These are phyloP conservation scores for Drosophila obscura DNA, from an alignment of 1,140 invertebrate species.

Conservation along the genomic window DNA sequence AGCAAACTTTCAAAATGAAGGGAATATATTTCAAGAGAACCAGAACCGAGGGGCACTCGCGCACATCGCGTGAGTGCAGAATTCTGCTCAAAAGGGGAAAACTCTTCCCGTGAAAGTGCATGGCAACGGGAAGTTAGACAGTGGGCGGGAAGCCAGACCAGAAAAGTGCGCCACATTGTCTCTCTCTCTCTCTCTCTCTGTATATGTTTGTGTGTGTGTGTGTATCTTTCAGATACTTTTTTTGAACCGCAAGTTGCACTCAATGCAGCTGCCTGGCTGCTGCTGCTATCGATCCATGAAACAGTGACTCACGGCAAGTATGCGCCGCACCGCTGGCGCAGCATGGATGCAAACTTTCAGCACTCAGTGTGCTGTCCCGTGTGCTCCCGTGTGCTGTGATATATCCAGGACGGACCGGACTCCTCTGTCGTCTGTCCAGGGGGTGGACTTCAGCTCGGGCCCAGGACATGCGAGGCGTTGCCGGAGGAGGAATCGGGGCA, in stretches of 20 bases:
- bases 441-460: background rate
- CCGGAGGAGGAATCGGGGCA: background rate
- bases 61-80: too few species aligned
- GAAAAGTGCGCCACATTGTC: slow-evolving; percentile 1
- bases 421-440: background rate
- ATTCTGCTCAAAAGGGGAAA: too few species aligned
- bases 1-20: too few species aligned
- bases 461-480: slow-evolving; percentile 1
- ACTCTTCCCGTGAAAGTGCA: background rate
- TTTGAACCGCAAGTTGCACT: slow-evolving; percentile 51
- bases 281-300: slow-evolving; percentile 66
- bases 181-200: background rate
- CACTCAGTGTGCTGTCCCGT: background rate
- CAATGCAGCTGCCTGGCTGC: slow-evolving; percentile 51
- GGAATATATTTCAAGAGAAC: too few species aligned
- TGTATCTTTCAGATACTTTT: slow-evolving; percentile 73
- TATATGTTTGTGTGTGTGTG: slow-evolving; percentile 33
- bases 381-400: slow-evolving; percentile 50
- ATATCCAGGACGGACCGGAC: slow-evolving; percentile 42
- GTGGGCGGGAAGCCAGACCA: slow-evolving; percentile 59
- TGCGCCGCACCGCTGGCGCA: background rate
- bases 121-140: slow-evolving; percentile 23
- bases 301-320: slow-evolving; percentile 34
- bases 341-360: slow-evolving; percentile 4
- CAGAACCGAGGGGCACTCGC: too few species aligned